Conservation (phyloP, 2,113 vertebrate species). For the Circaetus cinerascens region DNA sequence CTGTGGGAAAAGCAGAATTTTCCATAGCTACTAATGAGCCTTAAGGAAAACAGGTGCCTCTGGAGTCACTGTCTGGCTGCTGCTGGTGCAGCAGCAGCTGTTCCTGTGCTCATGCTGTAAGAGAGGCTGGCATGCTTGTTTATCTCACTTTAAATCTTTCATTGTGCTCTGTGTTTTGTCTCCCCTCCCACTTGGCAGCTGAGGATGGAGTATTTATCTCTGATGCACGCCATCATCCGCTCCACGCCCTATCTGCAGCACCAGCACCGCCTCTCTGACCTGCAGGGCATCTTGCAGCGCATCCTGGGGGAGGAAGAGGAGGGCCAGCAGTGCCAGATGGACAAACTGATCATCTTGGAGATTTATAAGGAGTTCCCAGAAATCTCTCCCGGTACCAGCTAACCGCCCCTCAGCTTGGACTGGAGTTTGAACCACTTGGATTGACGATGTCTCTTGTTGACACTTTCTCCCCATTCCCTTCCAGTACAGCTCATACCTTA, state of each 20-base stretch:
- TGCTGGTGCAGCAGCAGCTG: not conserved
- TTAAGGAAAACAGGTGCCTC: not conserved
- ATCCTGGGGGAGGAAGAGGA: slow-evolving; percentile 88
- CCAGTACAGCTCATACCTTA: slow-evolving; percentile 61
- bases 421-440: slow-evolving; percentile 39
- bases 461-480: slow-evolving; percentile 48
- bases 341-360: slow-evolving; percentile 92
- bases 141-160: not conserved
- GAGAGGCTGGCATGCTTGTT: not conserved
- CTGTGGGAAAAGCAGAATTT: not conserved
- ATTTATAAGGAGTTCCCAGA: slow-evolving; percentile 93
- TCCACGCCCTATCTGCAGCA: slow-evolving; percentile 93
- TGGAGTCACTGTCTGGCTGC: not conserved
- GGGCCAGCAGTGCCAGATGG: slow-evolving; percentile 89
- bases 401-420: slow-evolving; percentile 36
- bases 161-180: slow-evolving; percentile 28
- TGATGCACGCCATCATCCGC: slow-evolving; percentile 93
- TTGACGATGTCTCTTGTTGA: slow-evolving; percentile 40
- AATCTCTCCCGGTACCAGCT: slow-evolving; percentile 76
- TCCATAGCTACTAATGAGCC: not conserved
- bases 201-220: slow-evolving; percentile 95
- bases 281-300: slow-evolving; percentile 87
- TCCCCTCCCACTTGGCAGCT: slow-evolving; percentile 76
- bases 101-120: not conserved
- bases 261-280: slow-evolving; percentile 87